phyloP scores from a whole-genome alignment of 1,140 invertebrate genomes.

The Heliconius hewitsoni region DNA sequence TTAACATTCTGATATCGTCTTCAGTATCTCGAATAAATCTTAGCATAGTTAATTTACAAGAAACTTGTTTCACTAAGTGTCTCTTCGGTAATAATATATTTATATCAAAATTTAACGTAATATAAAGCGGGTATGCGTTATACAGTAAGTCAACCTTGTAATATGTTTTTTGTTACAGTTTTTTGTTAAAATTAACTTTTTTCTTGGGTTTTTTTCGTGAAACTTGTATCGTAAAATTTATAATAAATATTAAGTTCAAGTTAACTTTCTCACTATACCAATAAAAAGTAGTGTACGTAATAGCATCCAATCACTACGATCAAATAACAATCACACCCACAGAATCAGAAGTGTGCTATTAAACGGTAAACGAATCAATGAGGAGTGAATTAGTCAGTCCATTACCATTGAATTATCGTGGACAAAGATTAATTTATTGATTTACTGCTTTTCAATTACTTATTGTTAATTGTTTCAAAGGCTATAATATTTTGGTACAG shows the following conservation, averaged over 20 bases:
- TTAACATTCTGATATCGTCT: constrained; percentile 19
- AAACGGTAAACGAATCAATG: constrained; percentile 38
- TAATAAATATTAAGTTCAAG: neutral
- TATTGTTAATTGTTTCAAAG: neutral
- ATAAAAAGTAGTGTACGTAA: constrained; percentile 2
- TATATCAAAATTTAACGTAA: neutral
- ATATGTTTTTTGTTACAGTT: neutral
- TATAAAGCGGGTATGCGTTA: neutral
- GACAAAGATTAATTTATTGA: constrained; percentile 11
- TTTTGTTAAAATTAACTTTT: neutral
- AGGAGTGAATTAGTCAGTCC: constrained; percentile 37
- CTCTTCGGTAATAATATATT: neutral
- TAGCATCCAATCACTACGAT: constrained; percentile 2
- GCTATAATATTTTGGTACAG: neutral
- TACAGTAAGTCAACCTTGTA: neutral
- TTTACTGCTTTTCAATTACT: constrained; percentile 3
- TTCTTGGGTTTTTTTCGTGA: too few species aligned
- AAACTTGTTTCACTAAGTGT: constrained; percentile 8
- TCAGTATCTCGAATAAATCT: constrained; percentile 15
- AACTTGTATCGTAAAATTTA: neutral
- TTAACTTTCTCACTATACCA: neutral
- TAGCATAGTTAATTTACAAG: neutral
- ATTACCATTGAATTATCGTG: constrained; percentile 30
- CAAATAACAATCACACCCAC: constrained; percentile 31
- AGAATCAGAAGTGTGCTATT: constrained; percentile 30